phyloP scores from a whole-genome alignment of 2,797 vertebrate genomes.

The Psittacula derbiana region DNA sequence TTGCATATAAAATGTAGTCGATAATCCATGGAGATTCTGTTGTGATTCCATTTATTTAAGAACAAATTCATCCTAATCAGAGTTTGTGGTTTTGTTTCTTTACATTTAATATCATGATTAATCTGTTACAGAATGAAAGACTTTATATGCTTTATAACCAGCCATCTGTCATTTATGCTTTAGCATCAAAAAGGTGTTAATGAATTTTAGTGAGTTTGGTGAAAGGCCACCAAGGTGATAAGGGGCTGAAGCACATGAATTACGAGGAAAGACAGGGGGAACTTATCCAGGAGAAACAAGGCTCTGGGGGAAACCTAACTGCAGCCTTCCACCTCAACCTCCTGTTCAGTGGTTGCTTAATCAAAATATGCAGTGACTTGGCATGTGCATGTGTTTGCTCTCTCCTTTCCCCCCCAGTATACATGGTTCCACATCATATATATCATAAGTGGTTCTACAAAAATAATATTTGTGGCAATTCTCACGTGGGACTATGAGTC shows the following conservation, averaged over 20 bases:
- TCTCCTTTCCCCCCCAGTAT: not conserved
- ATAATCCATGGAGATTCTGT: not conserved
- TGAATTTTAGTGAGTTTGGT: not conserved
- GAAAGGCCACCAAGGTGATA: not conserved
- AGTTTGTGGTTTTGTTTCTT: not conserved
- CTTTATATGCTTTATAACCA: not conserved
- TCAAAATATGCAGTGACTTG: not conserved
- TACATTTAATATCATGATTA: not conserved
- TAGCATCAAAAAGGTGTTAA: not conserved
- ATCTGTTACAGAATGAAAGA: not conserved
- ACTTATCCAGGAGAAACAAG: not conserved
- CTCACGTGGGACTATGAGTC: not conserved
- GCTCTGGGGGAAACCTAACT: not conserved
- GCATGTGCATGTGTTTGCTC: not conserved
- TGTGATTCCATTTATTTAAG: not conserved
- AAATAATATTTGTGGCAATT: not conserved
- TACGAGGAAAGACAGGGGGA: not conserved
- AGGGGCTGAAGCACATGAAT: not conserved
- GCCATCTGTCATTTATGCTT: not conserved
- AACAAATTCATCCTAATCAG: not conserved
- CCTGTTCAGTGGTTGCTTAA: not conserved
- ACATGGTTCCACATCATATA: accelerated
- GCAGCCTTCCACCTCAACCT: not conserved
- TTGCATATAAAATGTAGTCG: not conserved
- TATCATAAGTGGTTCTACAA: not conserved